phyloP scores from a whole-genome alignment of 2,797 vertebrate species.

The Podarcis lilfordi region DNA sequence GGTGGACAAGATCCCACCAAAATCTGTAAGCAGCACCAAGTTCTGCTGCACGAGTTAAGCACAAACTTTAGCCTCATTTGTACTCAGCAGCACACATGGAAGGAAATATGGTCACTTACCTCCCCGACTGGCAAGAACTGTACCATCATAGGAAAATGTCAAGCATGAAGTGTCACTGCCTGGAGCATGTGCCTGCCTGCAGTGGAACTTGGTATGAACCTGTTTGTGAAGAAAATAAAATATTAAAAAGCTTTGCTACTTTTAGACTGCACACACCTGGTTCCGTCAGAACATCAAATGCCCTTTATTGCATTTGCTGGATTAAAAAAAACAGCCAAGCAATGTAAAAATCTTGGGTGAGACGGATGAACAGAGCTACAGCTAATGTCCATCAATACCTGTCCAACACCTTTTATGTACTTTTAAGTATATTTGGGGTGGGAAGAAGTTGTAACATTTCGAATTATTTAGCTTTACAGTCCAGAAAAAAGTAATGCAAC shows the following conservation, averaged over 20 bases:
- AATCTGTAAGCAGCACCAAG: background rate
- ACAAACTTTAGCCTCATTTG: conserved; percentile 28
- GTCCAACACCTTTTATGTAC: conserved; percentile 11
- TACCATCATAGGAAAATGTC: conserved; percentile 92
- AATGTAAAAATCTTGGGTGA: background rate
- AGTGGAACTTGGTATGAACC: conserved; percentile 98
- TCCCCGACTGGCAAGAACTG: conserved; percentile 90
- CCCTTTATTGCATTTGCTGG: background rate
- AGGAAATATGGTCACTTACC: conserved; percentile 79
- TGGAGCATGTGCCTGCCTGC: conserved; percentile 89
- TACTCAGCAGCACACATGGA: conserved; percentile 15
- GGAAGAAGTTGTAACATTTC: conserved; percentile 8
- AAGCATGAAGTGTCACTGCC: conserved; percentile 92
- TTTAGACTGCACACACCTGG: background rate
- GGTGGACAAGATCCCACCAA: background rate
- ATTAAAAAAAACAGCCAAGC: background rate
- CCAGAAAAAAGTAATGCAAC: conserved; percentile 16
- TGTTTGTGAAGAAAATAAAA: conserved; percentile 68
- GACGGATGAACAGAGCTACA: background rate
- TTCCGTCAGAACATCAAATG: conserved; percentile 8
- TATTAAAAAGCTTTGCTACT: conserved; percentile 30
- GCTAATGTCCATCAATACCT: conserved; percentile 4
- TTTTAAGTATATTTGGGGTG: conserved; percentile 21
- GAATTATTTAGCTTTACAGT: conserved; percentile 25
- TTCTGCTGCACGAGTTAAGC: background rate